These are phyloP conservation scores for Plebejus melissa DNA, from an alignment of 2,888 invertebrate species.

Conservation along the genomic window DNA sequence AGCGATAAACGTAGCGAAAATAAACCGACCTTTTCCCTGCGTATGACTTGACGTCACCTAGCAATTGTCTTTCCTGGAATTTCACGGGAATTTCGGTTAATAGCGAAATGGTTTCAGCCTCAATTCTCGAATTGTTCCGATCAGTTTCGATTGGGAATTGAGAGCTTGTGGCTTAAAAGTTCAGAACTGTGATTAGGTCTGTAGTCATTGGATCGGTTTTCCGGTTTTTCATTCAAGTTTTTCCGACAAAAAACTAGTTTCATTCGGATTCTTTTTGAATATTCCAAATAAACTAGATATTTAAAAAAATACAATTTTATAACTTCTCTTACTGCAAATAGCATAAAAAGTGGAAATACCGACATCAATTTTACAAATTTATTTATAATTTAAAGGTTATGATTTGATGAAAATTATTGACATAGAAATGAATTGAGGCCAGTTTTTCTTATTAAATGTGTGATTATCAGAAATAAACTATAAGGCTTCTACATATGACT, in stretches of 20 bases:
- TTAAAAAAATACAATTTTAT: background rate
- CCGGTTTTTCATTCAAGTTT: background rate
- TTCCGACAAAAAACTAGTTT: background rate
- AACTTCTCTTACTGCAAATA: background rate
- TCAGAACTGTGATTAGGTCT: slow-evolving; percentile 17
- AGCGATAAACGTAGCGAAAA: background rate
- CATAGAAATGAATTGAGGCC: too few species aligned
- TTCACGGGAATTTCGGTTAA: slow-evolving; percentile 12
- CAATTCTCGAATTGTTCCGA: slow-evolving; percentile 15
- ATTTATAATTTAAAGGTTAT: too few species aligned
- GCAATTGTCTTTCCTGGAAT: slow-evolving; percentile 15
- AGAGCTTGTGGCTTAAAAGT: slow-evolving; percentile 21
- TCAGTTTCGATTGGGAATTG: slow-evolving; percentile 18
- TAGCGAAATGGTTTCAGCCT: slow-evolving; percentile 11
- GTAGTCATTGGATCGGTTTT: slow-evolving; percentile 11
- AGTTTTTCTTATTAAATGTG: too few species aligned
- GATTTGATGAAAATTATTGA: too few species aligned
- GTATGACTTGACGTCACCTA: slow-evolving; percentile 12
- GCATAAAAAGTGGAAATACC: too few species aligned
- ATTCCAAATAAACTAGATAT: background rate
- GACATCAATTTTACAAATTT: too few species aligned
- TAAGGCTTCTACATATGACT: too few species aligned
- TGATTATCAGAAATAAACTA: too few species aligned
- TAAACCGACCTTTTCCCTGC: background rate
- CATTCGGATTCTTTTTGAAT: background rate